Conservation (phyloP, 2,797 vertebrate genomes). For the Melanotaenia nigrans region DNA sequence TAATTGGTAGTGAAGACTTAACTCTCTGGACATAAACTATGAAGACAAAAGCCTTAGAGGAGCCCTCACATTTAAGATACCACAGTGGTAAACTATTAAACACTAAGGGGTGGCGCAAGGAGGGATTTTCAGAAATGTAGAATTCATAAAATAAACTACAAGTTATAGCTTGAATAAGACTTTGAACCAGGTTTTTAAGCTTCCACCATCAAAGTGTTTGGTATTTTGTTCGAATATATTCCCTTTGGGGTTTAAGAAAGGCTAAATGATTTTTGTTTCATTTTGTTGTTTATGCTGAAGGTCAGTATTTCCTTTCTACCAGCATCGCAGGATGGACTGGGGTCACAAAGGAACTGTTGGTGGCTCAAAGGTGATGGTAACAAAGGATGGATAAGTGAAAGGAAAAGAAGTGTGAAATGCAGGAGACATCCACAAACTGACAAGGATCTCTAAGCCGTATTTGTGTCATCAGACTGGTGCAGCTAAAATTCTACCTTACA, state of each 20-base stretch:
- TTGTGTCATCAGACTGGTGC: not conserved
- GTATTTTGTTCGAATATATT: slow-evolving; percentile 49
- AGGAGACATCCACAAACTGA: slow-evolving; percentile 61
- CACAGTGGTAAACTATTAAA: slow-evolving; percentile 68
- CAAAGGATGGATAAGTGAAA: slow-evolving; percentile 74
- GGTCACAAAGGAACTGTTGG: slow-evolving; percentile 59
- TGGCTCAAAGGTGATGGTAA: slow-evolving; percentile 64
- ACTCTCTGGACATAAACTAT: slow-evolving; percentile 83
- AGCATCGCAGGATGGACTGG: slow-evolving; percentile 46
- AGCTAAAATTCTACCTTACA: not conserved
- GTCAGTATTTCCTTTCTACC: slow-evolving; percentile 30
- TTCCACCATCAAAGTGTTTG: not conserved
- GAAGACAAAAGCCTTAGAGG: slow-evolving; percentile 77
- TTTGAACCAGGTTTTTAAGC: not conserved
- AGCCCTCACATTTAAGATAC: slow-evolving; percentile 77
- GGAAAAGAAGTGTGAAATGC: slow-evolving; percentile 69
- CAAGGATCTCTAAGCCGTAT: slow-evolving; percentile 32
- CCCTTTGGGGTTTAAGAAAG: slow-evolving; percentile 26
- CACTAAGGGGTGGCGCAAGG: slow-evolving; percentile 48
- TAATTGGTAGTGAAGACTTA: slow-evolving; percentile 96
- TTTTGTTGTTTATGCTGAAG: slow-evolving; percentile 23
- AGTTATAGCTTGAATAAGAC: not conserved
- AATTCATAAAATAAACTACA: slow-evolving; percentile 3
- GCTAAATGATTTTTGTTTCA: slow-evolving; percentile 4
- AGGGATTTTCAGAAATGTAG: slow-evolving; percentile 27